Percentiles rank a stretch among this genome's conserved stretches.
Conservation (phyloP, 2,797 vertebrate genomes). For the Lagocephalus sceleratus region DNA sequence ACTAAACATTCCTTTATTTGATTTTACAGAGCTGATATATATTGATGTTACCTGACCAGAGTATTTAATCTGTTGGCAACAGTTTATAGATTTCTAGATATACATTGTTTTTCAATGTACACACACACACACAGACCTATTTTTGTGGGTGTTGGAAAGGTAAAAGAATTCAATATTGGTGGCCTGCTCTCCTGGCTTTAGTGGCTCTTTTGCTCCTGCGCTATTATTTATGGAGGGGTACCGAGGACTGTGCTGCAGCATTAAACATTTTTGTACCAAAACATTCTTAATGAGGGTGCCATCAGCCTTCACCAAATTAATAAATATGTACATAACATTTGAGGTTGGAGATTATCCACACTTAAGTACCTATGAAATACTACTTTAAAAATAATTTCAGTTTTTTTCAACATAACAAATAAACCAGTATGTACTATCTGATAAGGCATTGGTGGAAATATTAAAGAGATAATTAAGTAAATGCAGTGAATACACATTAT, state of each 20-base stretch:
- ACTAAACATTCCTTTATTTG: no score
- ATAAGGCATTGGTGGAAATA: not conserved
- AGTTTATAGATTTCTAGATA: constrained; percentile 1
- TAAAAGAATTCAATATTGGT: constrained; percentile 46
- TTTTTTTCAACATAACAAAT: not conserved
- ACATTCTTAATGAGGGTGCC: constrained; percentile 5
- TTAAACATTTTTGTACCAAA: constrained; percentile 75
- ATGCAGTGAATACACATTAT: not conserved
- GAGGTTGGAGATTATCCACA: constrained; percentile 3
- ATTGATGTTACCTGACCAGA: no score
- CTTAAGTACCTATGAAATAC: constrained; percentile 6
- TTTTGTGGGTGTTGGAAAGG: constrained; percentile 29
- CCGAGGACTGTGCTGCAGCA: constrained; percentile 86
- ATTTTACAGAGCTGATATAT: no score
- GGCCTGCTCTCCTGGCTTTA: constrained; percentile 70
- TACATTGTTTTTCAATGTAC: not conserved
- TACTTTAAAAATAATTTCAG: not conserved
- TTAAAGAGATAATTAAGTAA: not conserved
- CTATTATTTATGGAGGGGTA: constrained; percentile 94
- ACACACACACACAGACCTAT: no score
- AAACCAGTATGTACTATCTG: not conserved
- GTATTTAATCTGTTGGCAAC: no score
- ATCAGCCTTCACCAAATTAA: constrained; percentile 17
- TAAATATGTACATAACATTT: not conserved
- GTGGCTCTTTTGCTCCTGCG: constrained; percentile 87